A percentile compares a stretch with the other conserved stretches of the same genome.
Conservation (phyloP, 2,888 invertebrate species). For the Rhagonycha lutea region DNA sequence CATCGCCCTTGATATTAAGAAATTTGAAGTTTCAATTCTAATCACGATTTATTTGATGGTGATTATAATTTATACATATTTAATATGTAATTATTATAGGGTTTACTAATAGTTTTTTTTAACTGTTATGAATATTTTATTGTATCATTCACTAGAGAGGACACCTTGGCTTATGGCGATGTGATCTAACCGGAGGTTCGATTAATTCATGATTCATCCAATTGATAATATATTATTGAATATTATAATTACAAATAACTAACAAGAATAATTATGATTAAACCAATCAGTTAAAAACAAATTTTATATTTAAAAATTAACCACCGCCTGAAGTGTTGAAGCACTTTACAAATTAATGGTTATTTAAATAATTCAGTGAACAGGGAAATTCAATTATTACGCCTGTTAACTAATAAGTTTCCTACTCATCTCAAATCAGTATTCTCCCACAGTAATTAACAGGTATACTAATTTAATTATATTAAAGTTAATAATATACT, state of each 20-base stretch:
- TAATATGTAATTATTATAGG: not conserved
- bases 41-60: not conserved
- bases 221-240: not conserved
- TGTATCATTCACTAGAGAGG: constrained; percentile 22
- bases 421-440: not conserved
- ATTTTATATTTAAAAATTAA: not conserved
- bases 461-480: not conserved
- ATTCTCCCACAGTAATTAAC: not conserved
- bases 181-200: constrained; percentile 29
- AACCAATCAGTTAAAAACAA: not conserved
- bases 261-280: not conserved
- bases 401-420: constrained; percentile 9
- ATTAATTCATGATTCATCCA: constrained; percentile 18
- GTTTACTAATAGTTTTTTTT: constrained; percentile 1
- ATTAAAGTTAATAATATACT: not conserved
- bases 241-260: not conserved
- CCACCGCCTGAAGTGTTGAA: not conserved
- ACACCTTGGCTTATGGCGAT: constrained; percentile 25
- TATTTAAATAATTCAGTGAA: constrained; percentile 19
- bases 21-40: not conserved
- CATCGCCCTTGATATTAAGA: not conserved
- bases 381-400: constrained; percentile 15
- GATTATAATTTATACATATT: not conserved
- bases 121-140: constrained; percentile 7
- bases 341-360: constrained; percentile 9